Base-by-base conservation (phyloP, 2,113 vertebrate species). In the Apeltes quadracus region DNA sequence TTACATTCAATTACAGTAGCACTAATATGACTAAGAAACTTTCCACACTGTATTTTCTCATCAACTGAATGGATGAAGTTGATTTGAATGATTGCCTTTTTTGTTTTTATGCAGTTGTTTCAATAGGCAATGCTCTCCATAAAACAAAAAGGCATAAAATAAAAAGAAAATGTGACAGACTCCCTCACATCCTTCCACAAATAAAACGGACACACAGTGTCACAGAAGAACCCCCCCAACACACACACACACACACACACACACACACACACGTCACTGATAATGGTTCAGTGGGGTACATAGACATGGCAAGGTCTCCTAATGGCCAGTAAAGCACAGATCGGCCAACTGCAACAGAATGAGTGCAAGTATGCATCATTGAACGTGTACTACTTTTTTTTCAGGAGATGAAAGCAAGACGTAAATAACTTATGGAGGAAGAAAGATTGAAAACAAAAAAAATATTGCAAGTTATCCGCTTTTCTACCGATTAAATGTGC, bases 371-470 rank as follows among this genome's bases (percentile, higher is more conserved):
- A 22, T 29, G 20, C 20, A 54, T 57, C 44, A 61, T n/a, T 38
- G n/a, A 44, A 72, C 3, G 14, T 48, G 57, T 57, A 20, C 23
- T 18, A 34, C 0, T 67, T 55, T 66, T 22, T n/a, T 10, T 57
- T 1, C 0, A 38, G 63, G 15, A 43, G 62, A 32, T 23, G 46
- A 29, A 41, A 51, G 25, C 27, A 20, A 8, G 34, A 63, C 73
- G 32, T 78, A 65, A 79, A 86, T 75, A 87, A 84, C 61, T 81
- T 82, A 83, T 41, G 22, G 14, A 16, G 12, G 64, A 70, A 75
- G 32, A 69, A 1, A 9, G 34, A 56, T 66, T 77, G 66, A 63
- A 53, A 51, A 23, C 10, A 12, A 51, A 51, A 13, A 25, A 6
- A 69, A 71, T 50, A 48, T 32, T 50, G 16, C 41, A 50, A 55